Percentiles rank a stretch among this genome's conserved stretches.
phyloP scores from a whole-genome alignment of 2,888 invertebrate genomes.

The Fragum fragum region DNA sequence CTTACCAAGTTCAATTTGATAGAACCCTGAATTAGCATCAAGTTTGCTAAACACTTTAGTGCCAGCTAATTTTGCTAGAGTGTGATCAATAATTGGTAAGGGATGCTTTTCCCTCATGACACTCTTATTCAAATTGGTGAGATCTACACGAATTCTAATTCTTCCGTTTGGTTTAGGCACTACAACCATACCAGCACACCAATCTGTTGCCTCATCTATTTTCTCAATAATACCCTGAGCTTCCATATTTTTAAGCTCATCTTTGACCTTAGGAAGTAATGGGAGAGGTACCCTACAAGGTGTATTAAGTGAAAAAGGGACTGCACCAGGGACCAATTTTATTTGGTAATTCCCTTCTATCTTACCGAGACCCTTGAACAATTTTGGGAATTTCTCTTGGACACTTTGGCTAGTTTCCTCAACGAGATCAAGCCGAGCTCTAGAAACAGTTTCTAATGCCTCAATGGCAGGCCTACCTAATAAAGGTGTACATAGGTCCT shows the following conservation, averaged over 20 bases:
- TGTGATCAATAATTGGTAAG: conserved; percentile 39
- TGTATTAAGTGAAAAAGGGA: conserved; percentile 33
- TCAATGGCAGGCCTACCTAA: conserved; percentile 38
- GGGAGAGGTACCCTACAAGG: conserved; percentile 48
- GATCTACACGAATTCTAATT: conserved; percentile 57
- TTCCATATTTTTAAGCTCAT: conserved; percentile 34
- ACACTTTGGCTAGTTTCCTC: background rate
- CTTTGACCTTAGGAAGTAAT: conserved; percentile 39
- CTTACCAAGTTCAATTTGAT: conserved; percentile 57
- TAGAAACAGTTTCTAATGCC: conserved; percentile 11
- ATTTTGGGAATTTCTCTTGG: conserved; percentile 27
- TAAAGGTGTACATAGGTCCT: conserved; percentile 8
- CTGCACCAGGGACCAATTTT: conserved; percentile 23
- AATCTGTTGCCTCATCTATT: background rate
- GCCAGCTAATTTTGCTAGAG: conserved; percentile 34
- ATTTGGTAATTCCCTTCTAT: conserved; percentile 27
- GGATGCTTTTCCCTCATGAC: conserved; percentile 45
- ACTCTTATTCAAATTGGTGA: conserved; percentile 48
- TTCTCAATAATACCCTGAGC: conserved; percentile 8
- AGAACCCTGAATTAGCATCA: conserved; percentile 64
- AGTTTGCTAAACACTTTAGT: conserved; percentile 59
- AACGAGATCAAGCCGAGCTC: background rate
- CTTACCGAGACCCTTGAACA: conserved; percentile 33
- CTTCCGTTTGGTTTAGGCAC: conserved; percentile 15
- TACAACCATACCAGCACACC: background rate